A percentile compares a stretch with the other conserved stretches of the same genome.
Conservation (phyloP, 2,888 invertebrate genomes). For the Drosophila percnosoma region DNA sequence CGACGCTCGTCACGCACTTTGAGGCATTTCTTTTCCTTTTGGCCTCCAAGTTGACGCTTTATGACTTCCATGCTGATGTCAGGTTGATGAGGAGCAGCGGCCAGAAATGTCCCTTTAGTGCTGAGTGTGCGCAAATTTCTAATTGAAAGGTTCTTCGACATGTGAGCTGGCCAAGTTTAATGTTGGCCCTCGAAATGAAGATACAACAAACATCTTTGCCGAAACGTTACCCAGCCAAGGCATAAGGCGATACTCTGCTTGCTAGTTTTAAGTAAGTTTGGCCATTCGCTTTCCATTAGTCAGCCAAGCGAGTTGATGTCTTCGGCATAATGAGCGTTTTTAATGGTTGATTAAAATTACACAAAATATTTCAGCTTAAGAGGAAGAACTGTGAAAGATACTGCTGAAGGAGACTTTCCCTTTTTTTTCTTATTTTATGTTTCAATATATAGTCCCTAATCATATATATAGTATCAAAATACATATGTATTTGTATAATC, state of each 20-base stretch:
- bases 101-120: conserved; percentile 70
- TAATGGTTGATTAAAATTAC: conserved; percentile 15
- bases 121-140: conserved; percentile 64
- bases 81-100: conserved; percentile 20
- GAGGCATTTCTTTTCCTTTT: conserved; percentile 30
- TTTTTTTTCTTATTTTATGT: neutral
- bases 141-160: conserved; percentile 66
- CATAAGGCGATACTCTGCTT: conserved; percentile 6
- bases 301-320: conserved; percentile 8
- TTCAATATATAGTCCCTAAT: neutral
- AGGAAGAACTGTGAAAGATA: neutral
- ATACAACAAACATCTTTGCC: conserved; percentile 22
- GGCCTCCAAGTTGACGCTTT: conserved; percentile 47
- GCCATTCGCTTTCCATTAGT: conserved; percentile 52
- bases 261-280: conserved; percentile 37
- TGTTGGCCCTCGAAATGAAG: conserved; percentile 8
- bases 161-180: conserved; percentile 39
- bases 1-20: conserved; percentile 56
- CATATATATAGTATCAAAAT: neutral
- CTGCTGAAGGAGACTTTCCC: neutral
- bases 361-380: neutral
- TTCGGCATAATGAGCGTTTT: conserved; percentile 36
- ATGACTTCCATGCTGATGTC: conserved; percentile 47
- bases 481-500: neutral
- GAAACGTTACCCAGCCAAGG: conserved; percentile 30